These are phyloP conservation scores for Hyaena hyaena DNA, from an alignment of 2,113 vertebrate genomes.

Conservation along the genomic window DNA sequence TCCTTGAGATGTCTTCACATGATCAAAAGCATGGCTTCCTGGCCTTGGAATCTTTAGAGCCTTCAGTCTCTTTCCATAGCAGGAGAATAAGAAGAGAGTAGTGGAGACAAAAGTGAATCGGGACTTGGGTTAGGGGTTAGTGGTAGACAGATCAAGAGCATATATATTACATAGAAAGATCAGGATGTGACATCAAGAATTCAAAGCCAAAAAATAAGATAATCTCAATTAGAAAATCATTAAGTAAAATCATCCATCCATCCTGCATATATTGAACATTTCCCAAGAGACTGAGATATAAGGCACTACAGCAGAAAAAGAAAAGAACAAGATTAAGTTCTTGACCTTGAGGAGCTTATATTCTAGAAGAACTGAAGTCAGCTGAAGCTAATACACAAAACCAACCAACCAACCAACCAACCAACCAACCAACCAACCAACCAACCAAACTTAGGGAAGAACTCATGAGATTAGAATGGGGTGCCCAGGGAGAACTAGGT, in stretches of 20 bases:
- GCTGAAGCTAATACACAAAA: slow-evolving; percentile 2
- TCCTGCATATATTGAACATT: background rate
- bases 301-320: slow-evolving; percentile 47
- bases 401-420: background rate
- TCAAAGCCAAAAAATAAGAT: slow-evolving; percentile 50
- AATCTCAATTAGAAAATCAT: slow-evolving; percentile 39
- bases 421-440: background rate
- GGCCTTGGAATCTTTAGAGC: background rate
- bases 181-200: slow-evolving; percentile 11
- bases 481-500: background rate
- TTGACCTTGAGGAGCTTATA: slow-evolving; percentile 37
- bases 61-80: slow-evolving; percentile 34
- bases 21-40: slow-evolving; percentile 31
- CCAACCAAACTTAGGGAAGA: background rate
- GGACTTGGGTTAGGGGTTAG: background rate
- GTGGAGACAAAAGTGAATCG: slow-evolving; percentile 44
- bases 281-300: slow-evolving; percentile 29
- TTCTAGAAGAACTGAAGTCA: slow-evolving; percentile 43
- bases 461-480: background rate
- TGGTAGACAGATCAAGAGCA: background rate
- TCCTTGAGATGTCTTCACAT: background rate
- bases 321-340: slow-evolving; percentile 33
- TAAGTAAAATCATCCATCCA: slow-evolving; percentile 22
- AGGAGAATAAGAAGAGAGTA: slow-evolving; percentile 32
- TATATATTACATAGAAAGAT: slow-evolving; percentile 37